These are phyloP conservation scores for Vanacampus margaritifer DNA, from an alignment of 2,113 vertebrate species.

Conservation along the genomic window DNA sequence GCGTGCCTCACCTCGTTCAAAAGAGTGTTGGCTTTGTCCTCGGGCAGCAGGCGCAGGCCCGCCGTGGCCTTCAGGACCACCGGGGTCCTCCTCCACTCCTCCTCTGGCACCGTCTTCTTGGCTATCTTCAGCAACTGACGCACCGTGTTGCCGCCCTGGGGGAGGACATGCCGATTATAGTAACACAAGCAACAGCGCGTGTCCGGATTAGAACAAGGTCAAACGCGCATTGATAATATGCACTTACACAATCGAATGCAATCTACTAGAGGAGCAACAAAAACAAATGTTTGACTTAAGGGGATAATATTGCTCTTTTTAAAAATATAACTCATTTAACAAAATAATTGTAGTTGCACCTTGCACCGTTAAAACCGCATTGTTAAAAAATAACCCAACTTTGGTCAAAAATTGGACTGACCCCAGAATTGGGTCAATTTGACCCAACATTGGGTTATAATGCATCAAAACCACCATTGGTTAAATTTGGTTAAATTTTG, in stretches of 20 bases:
- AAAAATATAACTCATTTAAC: background rate
- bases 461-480: no score
- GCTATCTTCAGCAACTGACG: constrained; percentile 84
- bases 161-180: constrained; percentile 11
- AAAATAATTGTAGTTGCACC: background rate
- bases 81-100: constrained; percentile 86
- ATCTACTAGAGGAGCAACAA: background rate
- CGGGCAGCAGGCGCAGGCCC: constrained; percentile 86
- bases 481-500: no score
- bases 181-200: background rate
- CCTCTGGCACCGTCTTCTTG: constrained; percentile 83
- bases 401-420: no score
- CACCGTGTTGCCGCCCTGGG: constrained; percentile 85
- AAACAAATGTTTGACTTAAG: background rate
- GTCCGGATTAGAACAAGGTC: background rate
- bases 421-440: no score
- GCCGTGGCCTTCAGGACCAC: constrained; percentile 95
- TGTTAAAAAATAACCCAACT: no score
- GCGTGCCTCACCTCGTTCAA: constrained; percentile 80
- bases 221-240: constrained; percentile 3
- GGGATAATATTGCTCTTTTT: background rate
- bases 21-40: constrained; percentile 83
- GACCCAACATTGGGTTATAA: no score
- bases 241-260: background rate
- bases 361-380: background rate